Percentiles rank a stretch among this genome's conserved stretches.
Conservation (phyloP, 2,113 vertebrate species). For the Pachyramphus minor region DNA sequence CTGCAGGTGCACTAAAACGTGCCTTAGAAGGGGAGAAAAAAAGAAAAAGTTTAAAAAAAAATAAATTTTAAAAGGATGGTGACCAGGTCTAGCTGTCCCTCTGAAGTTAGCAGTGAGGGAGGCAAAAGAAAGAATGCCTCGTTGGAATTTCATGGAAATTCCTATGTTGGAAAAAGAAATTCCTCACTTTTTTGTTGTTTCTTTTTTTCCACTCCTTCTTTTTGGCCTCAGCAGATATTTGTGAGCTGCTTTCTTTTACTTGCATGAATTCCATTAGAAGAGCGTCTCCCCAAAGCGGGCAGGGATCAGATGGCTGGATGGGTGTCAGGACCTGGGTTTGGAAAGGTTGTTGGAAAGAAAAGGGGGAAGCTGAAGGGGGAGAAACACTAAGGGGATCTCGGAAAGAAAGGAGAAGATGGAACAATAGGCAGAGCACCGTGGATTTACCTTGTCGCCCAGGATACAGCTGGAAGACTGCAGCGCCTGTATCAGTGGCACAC, state of each 20-base stretch:
- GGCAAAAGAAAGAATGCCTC: not conserved
- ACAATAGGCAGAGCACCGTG: not conserved
- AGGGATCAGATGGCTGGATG: not conserved
- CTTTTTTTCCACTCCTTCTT: not conserved
- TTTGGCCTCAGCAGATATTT: not conserved
- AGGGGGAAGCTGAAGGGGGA: not conserved
- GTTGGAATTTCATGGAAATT: not conserved
- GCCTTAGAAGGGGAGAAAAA: not conserved
- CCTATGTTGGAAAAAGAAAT: not conserved
- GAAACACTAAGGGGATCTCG: not conserved
- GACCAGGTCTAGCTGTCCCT: not conserved
- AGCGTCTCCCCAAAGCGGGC: not conserved
- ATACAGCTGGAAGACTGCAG: not conserved
- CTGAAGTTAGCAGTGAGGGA: not conserved
- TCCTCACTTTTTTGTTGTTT: not conserved
- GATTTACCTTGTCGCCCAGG: slow-evolving; percentile 2
- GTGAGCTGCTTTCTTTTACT: not conserved
- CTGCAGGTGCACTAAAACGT: slow-evolving; percentile 73
- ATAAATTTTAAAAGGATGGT: not conserved
- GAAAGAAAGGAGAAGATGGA: not conserved
- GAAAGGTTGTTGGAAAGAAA: not conserved
- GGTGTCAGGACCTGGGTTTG: not conserved
- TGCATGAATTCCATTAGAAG: not conserved
- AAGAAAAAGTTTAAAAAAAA: not conserved
- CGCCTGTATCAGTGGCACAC: not conserved